Evolutionary conservation across 1,140 invertebrate genomes (phyloP), one percentile per base, ranked within the genome.

Genomic region (Trichonephila inaurata): DNA sequence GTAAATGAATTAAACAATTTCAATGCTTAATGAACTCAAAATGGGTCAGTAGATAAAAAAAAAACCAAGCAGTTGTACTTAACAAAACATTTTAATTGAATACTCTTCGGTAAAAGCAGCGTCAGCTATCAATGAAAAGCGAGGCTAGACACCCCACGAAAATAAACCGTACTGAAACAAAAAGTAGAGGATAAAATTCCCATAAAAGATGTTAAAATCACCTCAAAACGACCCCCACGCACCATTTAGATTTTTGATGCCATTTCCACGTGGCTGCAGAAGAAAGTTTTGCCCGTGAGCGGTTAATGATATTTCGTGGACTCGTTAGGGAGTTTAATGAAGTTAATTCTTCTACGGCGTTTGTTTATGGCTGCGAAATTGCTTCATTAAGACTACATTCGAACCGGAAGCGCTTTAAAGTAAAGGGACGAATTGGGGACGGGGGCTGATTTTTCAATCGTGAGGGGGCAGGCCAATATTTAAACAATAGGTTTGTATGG

Each of bases 311-410:
- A 83, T 83, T 83, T 83, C 44, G 51, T 16, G 51, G 51, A 83
- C 44, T 83, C 82, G 51, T 83, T 83, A 83, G 51, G 21, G 82
- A 58, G 19, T 83, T 83, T 83, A 83, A 83, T 83, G 40, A 60
- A 83, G 51, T 83, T 83, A 83, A 83, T 83, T 83, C 82, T 83
- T 83, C n/a, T 58, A 44, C 24, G 82, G 82, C 28, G 82, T 60
- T 83, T 83, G 82, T 83, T 83, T 83, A 83, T 83, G 40, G 82
- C 51, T n/a, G 82, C 6, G 19, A 51, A 60, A 83, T 83, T 83
- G 82, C 44, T 83, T 83, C 82, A 83, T 83, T 83, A 83, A 60
- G 82, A 24, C 10, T 28, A 10, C 10, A 58, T 83, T 83, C 51
- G 82, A 58, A 51, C 51, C 51, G 82, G 51, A 83, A 83, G 82